phyloP scores from a whole-genome alignment of 2,797 vertebrate species.

The Antrozous pallidus region DNA sequence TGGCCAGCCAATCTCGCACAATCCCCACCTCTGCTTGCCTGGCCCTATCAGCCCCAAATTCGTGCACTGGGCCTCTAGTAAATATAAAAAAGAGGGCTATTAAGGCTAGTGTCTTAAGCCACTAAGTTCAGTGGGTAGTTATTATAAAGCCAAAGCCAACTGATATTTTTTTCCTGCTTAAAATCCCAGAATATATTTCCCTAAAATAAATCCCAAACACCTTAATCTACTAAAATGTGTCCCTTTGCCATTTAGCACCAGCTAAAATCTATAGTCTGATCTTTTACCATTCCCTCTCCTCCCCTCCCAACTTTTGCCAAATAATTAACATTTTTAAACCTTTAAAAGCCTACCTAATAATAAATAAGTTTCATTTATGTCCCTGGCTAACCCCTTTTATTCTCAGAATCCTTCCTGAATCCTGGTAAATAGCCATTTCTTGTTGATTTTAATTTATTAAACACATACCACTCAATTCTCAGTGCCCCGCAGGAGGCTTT shows the following conservation, averaged over 20 bases:
- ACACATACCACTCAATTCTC: constrained; percentile 73
- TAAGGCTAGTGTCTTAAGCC: neutral
- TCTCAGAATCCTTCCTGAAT: constrained; percentile 64
- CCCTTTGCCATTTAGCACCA: constrained; percentile 22
- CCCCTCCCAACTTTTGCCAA: constrained; percentile 33
- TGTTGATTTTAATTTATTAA: constrained; percentile 78
- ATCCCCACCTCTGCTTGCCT: no score
- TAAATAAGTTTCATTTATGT: constrained; percentile 59
- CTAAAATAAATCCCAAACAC: constrained; percentile 37
- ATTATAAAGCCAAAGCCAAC: neutral
- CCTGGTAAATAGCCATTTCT: constrained; percentile 71
- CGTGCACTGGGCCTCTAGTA: no score
- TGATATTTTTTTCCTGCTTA: neutral
- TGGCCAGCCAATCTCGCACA: no score
- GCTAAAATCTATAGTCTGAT: constrained; percentile 33
- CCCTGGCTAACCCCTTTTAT: constrained; percentile 53
- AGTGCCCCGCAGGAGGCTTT: constrained; percentile 68
- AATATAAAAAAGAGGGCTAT: neutral
- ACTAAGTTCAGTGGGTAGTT: neutral
- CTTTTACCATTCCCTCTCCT: constrained; percentile 21
- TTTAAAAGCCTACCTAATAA: constrained; percentile 57
- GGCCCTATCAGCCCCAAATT: no score
- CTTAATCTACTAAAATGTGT: constrained; percentile 29
- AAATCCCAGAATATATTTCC: constrained; percentile 12
- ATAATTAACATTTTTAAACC: constrained; percentile 61